Base-by-base conservation (phyloP, 2,797 vertebrate genomes). In the Urophycis tenuis region DNA sequence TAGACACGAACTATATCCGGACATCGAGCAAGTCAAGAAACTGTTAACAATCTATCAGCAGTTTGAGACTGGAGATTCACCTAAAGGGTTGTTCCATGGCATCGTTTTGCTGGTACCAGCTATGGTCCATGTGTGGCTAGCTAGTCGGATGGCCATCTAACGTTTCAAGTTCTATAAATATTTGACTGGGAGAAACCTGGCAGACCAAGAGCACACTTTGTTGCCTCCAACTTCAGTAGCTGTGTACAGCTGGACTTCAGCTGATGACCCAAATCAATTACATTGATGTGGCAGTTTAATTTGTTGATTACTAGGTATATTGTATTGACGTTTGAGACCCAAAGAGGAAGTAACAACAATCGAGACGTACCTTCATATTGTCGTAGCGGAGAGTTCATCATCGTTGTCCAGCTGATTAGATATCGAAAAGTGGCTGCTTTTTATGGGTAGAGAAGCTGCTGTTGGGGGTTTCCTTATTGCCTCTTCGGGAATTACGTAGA, bases 141-240 rank as follows among this genome's bases (percentile, higher is more conserved):
- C 81, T 83, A 77, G 78, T 86, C 84, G 85, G 88, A 85, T 89
- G 83, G 81, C 79, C 88, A 78, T 91, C 85, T 92, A 89, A 88
- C 70, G 87, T 92, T 92, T 91, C 91, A 90, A 87, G 83, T 88
- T 90, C 90, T 91, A 91, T 91, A 90, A 91, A 92, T 92, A 92
- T 92, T 92, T 92, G 90, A 92, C 91, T 86, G 76, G 89, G 87
- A 86, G 87, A 84, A 87, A 86, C 80, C 84, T 89, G 83, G 81
- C 87, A 85, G 84, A 80, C 80, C 83, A 75, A 35, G 74, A 84
- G 84, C 77, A 82, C 83, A 83, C 77, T 85, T 85, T 85, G 83
- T 87, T 87, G 88, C 90, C 87, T 81, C 75, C 82, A 77, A 82
- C 82, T 83, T 79, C 83, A 72, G 81, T 81, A 77, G 79, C 85